Conservation (phyloP, 2,113 vertebrate genomes). For the Pangasianodon gigas region DNA sequence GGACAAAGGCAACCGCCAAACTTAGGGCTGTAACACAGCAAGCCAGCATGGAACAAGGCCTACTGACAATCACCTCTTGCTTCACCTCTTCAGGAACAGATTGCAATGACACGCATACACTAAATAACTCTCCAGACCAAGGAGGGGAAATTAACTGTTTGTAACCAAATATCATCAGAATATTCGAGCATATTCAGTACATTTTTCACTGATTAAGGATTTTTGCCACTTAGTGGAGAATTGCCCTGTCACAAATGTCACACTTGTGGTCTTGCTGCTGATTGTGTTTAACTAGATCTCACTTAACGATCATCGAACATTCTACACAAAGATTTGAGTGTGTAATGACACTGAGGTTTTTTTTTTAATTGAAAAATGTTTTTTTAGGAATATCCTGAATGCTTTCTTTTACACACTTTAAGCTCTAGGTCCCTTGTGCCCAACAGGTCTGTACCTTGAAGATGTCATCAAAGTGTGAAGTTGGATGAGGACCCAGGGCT, state of each 20-base stretch:
- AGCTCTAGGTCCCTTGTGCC: neutral
- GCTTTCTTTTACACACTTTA: neutral
- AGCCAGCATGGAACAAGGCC: neutral
- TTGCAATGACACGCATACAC: neutral
- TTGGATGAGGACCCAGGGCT: neutral
- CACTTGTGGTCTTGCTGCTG: neutral
- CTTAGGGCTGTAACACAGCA: neutral
- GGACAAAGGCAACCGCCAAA: neutral
- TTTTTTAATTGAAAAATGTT: neutral
- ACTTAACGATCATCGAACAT: neutral
- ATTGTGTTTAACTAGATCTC: neutral
- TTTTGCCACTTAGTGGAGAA: neutral
- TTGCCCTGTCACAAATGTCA: neutral
- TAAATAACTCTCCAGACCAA: neutral
- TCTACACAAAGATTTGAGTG: neutral
- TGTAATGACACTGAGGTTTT: neutral
- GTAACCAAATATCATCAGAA: neutral
- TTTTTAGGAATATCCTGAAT: neutral
- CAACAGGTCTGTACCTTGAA: neutral
- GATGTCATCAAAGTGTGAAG: neutral
- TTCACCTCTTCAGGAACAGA: neutral
- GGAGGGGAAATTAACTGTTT: too few species aligned
- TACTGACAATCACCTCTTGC: neutral
- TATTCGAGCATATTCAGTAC: neutral
- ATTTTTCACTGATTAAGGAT: neutral